Evolutionary conservation across 2,113 vertebrate genomes (phyloP).

Genomic region (Neofelis nebulosa): DNA sequence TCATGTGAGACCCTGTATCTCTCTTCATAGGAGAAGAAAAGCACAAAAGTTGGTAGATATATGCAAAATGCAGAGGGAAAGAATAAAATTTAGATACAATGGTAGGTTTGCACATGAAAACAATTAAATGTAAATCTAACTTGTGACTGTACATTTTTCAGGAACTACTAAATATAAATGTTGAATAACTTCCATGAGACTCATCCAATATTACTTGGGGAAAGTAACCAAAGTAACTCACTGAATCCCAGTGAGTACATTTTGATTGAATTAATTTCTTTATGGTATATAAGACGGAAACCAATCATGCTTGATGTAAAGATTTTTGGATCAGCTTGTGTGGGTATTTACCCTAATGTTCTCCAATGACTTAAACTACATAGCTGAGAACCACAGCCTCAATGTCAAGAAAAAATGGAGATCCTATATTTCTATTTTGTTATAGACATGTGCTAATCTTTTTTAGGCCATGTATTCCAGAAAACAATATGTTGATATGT

Average conservation of each 20-base stretch:
- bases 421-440: neutral
- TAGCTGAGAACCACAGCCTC: neutral
- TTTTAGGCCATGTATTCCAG: neutral
- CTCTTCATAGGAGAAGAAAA: neutral
- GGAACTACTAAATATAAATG: neutral
- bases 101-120: neutral
- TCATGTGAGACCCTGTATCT: neutral
- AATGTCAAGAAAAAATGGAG: neutral
- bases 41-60: neutral
- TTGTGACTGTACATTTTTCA: neutral
- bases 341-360: neutral
- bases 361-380: neutral
- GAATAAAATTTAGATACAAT: neutral
- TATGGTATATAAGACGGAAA: neutral
- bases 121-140: neutral
- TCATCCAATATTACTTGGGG: neutral
- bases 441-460: neutral
- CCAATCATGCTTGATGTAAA: neutral
- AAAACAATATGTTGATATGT: neutral
- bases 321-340: neutral
- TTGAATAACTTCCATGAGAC: neutral
- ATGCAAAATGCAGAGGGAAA: neutral
- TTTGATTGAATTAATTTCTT: neutral
- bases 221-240: neutral
- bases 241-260: neutral